These are phyloP conservation scores for Bombus waltoni DNA, from an alignment of 1,140 invertebrate species.

Conservation along the genomic window DNA sequence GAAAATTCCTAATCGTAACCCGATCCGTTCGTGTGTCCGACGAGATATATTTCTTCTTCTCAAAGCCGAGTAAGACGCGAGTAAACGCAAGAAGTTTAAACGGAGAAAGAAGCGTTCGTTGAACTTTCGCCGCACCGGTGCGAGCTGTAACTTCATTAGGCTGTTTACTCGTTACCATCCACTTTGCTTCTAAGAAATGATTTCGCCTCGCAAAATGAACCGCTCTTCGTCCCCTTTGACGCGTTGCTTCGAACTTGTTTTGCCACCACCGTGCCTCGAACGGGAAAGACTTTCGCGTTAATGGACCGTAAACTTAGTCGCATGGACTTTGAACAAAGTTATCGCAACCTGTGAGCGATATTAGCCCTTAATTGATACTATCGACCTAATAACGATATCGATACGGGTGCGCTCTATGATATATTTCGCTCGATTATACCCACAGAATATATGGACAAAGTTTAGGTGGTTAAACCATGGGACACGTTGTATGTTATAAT, in stretches of 20 bases:
- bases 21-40: background rate
- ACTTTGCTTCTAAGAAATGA: background rate
- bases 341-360: background rate
- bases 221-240: background rate
- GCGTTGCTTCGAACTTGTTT: slow-evolving; percentile 5
- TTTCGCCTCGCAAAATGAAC: background rate
- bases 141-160: background rate
- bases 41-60: background rate
- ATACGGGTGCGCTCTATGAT: background rate
- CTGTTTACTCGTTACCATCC: background rate
- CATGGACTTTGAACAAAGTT: slow-evolving; percentile 18
- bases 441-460: too few relatives aligned
- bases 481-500: background rate
- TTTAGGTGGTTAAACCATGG: background rate
- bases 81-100: background rate
- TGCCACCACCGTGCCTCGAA: background rate
- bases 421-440: background rate
- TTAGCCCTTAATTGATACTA: slow-evolving; percentile 14
- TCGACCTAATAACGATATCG: background rate
- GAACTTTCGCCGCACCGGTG: background rate
- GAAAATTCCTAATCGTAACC: background rate
- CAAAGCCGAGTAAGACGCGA: background rate
- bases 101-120: slow-evolving; percentile 2
- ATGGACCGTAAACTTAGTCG: slow-evolving; percentile 28
- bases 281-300: slow-evolving; percentile 22